These are phyloP conservation scores for Rhimphoctona megacephalus DNA, from an alignment of 2,888 invertebrate genomes.

Conservation along the genomic window DNA sequence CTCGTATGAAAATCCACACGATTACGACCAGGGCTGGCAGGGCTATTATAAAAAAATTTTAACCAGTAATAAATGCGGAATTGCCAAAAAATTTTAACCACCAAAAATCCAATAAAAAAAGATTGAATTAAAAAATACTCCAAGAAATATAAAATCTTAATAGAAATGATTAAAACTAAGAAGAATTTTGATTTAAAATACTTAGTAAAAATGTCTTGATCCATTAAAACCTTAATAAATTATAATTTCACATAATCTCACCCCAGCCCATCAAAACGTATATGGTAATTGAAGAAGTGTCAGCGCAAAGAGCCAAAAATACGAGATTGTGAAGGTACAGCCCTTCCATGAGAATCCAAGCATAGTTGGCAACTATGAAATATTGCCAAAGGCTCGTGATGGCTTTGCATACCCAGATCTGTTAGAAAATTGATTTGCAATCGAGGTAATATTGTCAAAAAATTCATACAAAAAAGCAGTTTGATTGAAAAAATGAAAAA, in stretches of 20 bases:
- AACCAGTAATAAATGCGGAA: neutral
- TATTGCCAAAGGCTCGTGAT: constrained; percentile 88
- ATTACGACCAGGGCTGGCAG: constrained; percentile 87
- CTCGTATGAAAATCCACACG: constrained; percentile 87
- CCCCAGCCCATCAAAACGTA: constrained; percentile 89
- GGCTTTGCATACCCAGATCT: constrained; percentile 89
- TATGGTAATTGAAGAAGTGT: constrained; percentile 86
- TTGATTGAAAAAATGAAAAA: neutral
- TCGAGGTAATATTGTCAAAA: neutral
- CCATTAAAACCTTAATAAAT: neutral
- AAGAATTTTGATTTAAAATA: no score
- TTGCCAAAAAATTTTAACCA: neutral
- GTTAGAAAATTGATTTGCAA: constrained; percentile 66
- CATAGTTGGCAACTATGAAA: constrained; percentile 89
- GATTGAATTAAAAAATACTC: constrained; percentile 33
- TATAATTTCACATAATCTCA: constrained; percentile 80
- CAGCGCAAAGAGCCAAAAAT: constrained; percentile 88
- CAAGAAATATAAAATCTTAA: neutral
- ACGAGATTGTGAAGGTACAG: constrained; percentile 90
- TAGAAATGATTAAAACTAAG: neutral
- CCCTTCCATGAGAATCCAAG: constrained; percentile 90
- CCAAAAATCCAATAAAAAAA: no score
- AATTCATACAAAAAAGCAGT: neutral
- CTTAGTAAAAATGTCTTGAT: neutral
- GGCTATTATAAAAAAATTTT: constrained; percentile 81